These are phyloP conservation scores for Bombylius discolor DNA, from an alignment of 2,888 invertebrate species.

Conservation along the genomic window DNA sequence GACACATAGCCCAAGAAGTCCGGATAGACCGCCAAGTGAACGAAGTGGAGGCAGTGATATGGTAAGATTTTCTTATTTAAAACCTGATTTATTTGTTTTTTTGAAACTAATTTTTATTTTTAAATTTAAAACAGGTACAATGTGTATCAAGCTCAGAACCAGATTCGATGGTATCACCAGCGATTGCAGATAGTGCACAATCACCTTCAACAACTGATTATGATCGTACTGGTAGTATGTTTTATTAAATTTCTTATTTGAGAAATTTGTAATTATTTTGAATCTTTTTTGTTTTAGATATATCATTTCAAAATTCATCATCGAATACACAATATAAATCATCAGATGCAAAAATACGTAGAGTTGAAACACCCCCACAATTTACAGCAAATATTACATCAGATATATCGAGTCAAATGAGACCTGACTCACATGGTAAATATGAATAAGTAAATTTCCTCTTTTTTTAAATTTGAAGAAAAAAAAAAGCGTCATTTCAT, in stretches of 20 bases:
- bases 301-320: slow-evolving; percentile 23
- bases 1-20: slow-evolving; percentile 65
- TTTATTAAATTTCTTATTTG: not conserved
- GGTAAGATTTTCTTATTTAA: slow-evolving; percentile 20
- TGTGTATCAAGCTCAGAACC: slow-evolving; percentile 79
- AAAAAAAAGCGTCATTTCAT: not conserved
- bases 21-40: slow-evolving; percentile 36
- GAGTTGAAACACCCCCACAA: slow-evolving; percentile 27
- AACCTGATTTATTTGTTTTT: slow-evolving; percentile 1
- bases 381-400: slow-evolving; percentile 4
- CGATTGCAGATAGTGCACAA: slow-evolving; percentile 31
- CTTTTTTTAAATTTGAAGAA: not conserved
- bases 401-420: slow-evolving; percentile 15
- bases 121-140: slow-evolving; percentile 55
- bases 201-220: slow-evolving; percentile 35
- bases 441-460: slow-evolving; percentile 1
- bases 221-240: slow-evolving; percentile 27
- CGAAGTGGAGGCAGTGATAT: slow-evolving; percentile 36
- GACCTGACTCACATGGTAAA: slow-evolving; percentile 31
- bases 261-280: not conserved
- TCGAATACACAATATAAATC: slow-evolving; percentile 26
- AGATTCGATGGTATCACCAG: slow-evolving; percentile 46
- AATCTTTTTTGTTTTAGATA: slow-evolving; percentile 11
- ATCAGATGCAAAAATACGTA: slow-evolving; percentile 32
- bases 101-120: not conserved